A percentile compares a stretch with the other conserved stretches of the same genome.
These are phyloP conservation scores for Argyra leucocephala DNA, from an alignment of 2,888 invertebrate species.

Conservation along the genomic window DNA sequence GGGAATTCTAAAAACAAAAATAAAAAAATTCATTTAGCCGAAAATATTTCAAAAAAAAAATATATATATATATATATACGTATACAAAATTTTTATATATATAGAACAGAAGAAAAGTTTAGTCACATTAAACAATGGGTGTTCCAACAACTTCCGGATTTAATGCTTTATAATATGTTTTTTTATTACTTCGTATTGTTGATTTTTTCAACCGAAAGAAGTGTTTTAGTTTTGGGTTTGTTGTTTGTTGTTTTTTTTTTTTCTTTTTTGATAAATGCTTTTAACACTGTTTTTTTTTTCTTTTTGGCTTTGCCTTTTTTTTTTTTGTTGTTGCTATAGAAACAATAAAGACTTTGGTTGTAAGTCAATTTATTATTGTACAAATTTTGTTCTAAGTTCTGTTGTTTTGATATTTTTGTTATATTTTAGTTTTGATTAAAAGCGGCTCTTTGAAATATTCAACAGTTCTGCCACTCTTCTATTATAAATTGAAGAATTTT, in stretches of 20 bases:
- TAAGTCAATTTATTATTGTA: background rate
- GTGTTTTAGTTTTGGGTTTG: background rate
- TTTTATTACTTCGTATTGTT: background rate
- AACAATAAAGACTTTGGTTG: conserved; percentile 2
- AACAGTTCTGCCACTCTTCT: background rate
- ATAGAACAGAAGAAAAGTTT: too few species aligned
- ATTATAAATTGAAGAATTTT: too few species aligned
- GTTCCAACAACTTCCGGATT: conserved; percentile 6
- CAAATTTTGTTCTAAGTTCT: background rate
- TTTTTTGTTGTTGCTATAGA: background rate
- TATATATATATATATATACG: too few species aligned
- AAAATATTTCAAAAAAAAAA: too few species aligned
- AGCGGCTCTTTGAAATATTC: background rate
- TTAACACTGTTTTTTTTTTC: background rate
- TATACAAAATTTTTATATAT: too few species aligned
- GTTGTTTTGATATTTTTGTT: background rate
- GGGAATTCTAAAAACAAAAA: too few species aligned
- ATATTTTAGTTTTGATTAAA: background rate
- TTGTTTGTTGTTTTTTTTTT: background rate
- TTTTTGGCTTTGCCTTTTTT: background rate
- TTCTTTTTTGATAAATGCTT: background rate
- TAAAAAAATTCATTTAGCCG: too few species aligned
- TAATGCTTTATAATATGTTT: background rate
- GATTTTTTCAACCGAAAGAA: background rate
- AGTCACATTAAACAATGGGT: conserved; percentile 6